Percentiles rank a stretch among this genome's conserved stretches.
These are phyloP conservation scores for Liparis tanakae DNA, from an alignment of 2,797 vertebrate genomes.

Conservation along the genomic window DNA sequence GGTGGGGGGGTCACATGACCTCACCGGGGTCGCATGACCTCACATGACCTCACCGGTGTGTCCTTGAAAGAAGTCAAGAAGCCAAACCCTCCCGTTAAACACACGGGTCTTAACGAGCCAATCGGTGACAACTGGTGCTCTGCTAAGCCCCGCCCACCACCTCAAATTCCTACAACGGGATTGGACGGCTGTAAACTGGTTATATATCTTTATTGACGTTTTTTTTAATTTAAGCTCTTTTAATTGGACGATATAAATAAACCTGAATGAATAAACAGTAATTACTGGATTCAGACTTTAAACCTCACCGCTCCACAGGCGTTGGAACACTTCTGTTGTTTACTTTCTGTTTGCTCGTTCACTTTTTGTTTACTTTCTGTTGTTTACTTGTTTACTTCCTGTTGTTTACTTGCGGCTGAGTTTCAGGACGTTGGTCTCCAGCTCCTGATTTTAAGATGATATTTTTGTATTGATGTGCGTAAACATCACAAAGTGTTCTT, in stretches of 20 bases:
- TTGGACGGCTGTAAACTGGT: neutral
- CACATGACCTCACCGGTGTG: neutral
- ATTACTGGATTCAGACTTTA: no score
- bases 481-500: no score
- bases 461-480: no score
- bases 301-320: no score
- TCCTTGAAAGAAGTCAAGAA: conserved; percentile 11
- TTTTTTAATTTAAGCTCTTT: neutral
- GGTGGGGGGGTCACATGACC: no score
- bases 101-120: neutral
- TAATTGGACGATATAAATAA: neutral
- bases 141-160: neutral
- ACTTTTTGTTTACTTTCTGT: no score
- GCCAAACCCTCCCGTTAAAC: neutral
- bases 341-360: no score
- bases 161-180: neutral
- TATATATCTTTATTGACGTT: neutral
- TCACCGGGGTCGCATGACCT: conserved; percentile 1
- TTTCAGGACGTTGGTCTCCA: no score
- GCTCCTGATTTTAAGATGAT: no score
- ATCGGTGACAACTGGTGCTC: neutral
- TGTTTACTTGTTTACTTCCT: no score
- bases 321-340: no score
- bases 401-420: no score
- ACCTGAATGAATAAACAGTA: neutral